These are phyloP conservation scores for Dasyurus viverrinus DNA, from an alignment of 2,113 vertebrate species.

Conservation along the genomic window DNA sequence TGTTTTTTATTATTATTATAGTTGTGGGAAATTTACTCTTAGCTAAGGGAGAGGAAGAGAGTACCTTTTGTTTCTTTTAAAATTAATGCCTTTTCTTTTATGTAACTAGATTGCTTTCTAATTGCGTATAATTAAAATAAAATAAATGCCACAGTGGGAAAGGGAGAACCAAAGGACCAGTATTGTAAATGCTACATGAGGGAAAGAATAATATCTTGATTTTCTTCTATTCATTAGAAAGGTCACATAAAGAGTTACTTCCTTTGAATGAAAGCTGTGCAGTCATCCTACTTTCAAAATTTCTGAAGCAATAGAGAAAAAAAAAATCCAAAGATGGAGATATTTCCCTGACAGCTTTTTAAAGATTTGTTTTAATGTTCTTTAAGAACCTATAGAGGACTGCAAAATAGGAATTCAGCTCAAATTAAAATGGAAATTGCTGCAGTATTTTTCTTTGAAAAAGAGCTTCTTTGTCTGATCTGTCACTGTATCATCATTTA, in stretches of 20 bases:
- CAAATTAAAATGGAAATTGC: slow-evolving; percentile 78
- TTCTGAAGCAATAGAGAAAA: slow-evolving; percentile 57
- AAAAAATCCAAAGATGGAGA: slow-evolving; percentile 37
- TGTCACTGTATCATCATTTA: slow-evolving; percentile 71
- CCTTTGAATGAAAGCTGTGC: background rate
- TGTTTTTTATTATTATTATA: background rate
- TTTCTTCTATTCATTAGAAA: slow-evolving; percentile 37
- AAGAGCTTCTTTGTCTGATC: slow-evolving; percentile 76
- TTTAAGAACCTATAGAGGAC: slow-evolving; percentile 55
- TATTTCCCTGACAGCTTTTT: slow-evolving; percentile 53
- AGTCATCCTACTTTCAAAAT: slow-evolving; percentile 9
- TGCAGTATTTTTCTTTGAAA: slow-evolving; percentile 58
- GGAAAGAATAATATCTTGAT: slow-evolving; percentile 33
- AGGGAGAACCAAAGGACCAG: background rate
- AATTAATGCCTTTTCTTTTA: slow-evolving; percentile 55
- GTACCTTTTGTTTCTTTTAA: slow-evolving; percentile 53
- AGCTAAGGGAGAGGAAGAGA: slow-evolving; percentile 30
- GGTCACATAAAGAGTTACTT: slow-evolving; percentile 42
- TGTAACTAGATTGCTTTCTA: slow-evolving; percentile 55
- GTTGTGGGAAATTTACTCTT: slow-evolving; percentile 25
- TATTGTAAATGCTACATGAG: slow-evolving; percentile 49
- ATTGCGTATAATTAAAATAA: slow-evolving; percentile 65
- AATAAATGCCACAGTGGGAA: slow-evolving; percentile 55
- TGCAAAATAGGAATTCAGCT: slow-evolving; percentile 73
- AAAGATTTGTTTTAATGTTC: slow-evolving; percentile 64